phyloP scores from a whole-genome alignment of 2,113 vertebrate genomes.

The Gracilinanus agilis region DNA sequence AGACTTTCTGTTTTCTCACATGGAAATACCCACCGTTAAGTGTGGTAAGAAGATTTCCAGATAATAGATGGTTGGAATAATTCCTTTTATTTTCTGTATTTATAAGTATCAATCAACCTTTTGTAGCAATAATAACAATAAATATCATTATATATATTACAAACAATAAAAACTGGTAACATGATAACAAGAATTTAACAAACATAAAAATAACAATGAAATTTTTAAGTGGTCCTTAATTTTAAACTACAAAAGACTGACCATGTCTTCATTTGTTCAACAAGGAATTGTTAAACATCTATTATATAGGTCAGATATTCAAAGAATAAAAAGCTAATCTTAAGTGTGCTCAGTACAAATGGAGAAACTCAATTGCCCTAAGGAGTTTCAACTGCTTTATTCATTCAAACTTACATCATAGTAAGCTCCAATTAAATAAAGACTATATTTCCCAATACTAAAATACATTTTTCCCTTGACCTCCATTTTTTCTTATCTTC shows the following conservation, averaged over 20 bases:
- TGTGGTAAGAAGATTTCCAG: slow-evolving; percentile 77
- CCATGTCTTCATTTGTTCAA: background rate
- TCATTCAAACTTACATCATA: background rate
- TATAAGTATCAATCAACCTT: slow-evolving; percentile 60
- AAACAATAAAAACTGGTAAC: background rate
- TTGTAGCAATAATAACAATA: slow-evolving; percentile 53
- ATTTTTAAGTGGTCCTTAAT: background rate
- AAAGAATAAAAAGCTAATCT: background rate
- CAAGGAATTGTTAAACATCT: background rate
- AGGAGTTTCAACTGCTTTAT: background rate
- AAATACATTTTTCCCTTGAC: background rate
- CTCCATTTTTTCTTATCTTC: background rate
- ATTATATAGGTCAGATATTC: background rate
- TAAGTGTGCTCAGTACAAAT: background rate
- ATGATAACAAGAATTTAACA: background rate
- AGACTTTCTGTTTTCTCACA: slow-evolving; percentile 65
- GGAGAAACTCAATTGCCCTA: background rate
- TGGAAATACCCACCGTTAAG: slow-evolving; percentile 62
- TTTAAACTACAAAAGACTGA: background rate
- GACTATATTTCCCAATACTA: background rate
- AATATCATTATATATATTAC: background rate
- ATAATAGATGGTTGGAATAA: slow-evolving; percentile 60
- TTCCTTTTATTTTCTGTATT: slow-evolving; percentile 68
- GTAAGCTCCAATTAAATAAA: background rate
- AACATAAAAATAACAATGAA: background rate